These are phyloP conservation scores for Chionoecetes opilio DNA, from an alignment of 1,140 invertebrate genomes.

Conservation along the genomic window DNA sequence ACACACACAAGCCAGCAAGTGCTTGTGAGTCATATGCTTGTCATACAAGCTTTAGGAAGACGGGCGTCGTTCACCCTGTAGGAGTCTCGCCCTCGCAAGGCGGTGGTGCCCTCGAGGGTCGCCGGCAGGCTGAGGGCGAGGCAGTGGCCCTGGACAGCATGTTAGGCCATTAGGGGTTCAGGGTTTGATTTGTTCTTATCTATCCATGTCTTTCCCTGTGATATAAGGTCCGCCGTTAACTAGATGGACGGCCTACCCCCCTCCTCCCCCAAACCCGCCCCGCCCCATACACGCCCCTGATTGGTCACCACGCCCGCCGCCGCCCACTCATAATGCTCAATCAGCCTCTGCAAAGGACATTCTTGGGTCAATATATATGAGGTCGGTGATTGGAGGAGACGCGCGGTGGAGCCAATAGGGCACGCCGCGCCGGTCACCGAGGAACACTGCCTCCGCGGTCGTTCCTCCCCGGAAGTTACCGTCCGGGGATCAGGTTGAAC, in stretches of 20 bases:
- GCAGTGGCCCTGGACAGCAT: background rate
- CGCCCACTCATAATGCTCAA: background rate
- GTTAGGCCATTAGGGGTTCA: background rate
- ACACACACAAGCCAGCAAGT: background rate
- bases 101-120: background rate
- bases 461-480: background rate
- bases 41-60: background rate
- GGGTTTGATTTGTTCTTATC: background rate
- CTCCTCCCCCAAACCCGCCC: background rate
- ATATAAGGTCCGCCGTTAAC: background rate
- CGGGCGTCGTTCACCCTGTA: background rate
- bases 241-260: background rate
- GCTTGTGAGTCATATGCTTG: constrained; percentile 13
- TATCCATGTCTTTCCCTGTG: background rate
- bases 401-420: background rate
- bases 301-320: background rate
- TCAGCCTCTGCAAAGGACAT: background rate
- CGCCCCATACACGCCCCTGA: background rate
- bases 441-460: background rate
- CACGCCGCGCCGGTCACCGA: background rate
- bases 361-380: constrained; percentile 6
- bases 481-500: background rate
- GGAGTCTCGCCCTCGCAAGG: background rate
- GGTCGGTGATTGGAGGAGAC: background rate
- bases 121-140: background rate